Evolutionary conservation across 2,888 invertebrate species (phyloP), one percentile per base, ranked within the genome.

Genomic region (Pardosa pseudoannulata): DNA sequence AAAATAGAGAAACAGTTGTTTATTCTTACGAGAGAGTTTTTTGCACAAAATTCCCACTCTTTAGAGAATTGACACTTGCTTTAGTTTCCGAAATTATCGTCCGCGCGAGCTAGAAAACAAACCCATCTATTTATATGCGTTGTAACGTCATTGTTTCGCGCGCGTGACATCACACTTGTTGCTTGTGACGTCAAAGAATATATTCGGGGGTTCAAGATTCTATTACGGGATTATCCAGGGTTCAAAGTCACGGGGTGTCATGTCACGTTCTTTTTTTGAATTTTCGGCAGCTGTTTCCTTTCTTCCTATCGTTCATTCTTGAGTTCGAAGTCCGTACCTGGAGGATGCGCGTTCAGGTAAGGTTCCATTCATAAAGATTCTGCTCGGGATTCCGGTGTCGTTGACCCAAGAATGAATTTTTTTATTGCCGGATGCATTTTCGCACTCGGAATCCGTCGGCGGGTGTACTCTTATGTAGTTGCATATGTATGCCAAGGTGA

Each of bases 81-180:
- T 36, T 9, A 36, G 36, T 7, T 36, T 36, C 6, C 9, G 36
- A 36, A 36, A 36, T 5, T 36, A 36, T 9, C 36, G 9, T 7
- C 9, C 36, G 36, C 36, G 36, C 5, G n/a, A 36, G 9, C 9
- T 36, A 7, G 9, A 36, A 36, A 36, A 36, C 36, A 36, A 29
- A 19, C 67, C 23, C 68, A 39, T 39, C 32, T 68, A 68, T 39
- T 13, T 68, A 68, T 68, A 11, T 13, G n/a, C 46, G 23, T 1
- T 27, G 3, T 83, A 65, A 71, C 76, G 82, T 83, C 82, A 74
- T 27, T 31, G 28, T 56, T 50, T 71, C 31, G 39, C 28, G 41
- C 50, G n/a, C 28, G 32, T 76, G 71, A 76, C 82, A 67, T 65
- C 82, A 83, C 82, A 83, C 82, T 76, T 83, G 82, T 83, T 83